Evolutionary conservation across 2,113 vertebrate species (phyloP).

Genomic region (Laticauda laticaudata): DNA sequence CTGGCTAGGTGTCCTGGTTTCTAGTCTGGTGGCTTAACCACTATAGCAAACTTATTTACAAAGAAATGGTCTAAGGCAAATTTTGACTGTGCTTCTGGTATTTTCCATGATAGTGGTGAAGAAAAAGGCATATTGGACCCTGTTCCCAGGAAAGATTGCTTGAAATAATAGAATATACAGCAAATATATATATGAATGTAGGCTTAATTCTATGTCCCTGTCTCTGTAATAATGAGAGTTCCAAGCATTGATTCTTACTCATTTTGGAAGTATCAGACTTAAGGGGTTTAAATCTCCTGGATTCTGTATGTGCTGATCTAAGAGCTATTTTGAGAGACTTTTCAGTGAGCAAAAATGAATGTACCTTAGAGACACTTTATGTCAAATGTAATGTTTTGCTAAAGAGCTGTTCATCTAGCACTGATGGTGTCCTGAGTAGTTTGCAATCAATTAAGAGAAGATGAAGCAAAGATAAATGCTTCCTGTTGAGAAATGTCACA

Average conservation of each 20-base stretch:
- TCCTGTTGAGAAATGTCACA: constrained; percentile 63
- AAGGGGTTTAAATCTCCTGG: background rate
- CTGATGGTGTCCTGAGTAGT: constrained; percentile 54
- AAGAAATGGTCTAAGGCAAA: background rate
- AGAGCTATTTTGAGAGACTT: constrained; percentile 39
- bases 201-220: background rate
- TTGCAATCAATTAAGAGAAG: constrained; percentile 63
- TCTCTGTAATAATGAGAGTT: constrained; percentile 4
- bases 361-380: constrained; percentile 45
- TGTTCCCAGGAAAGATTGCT: background rate
- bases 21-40: background rate
- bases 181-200: background rate
- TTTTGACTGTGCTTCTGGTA: background rate
- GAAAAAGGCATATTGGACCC: background rate
- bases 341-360: constrained; percentile 27
- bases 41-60: background rate
- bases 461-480: constrained; percentile 56
- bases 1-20: background rate
- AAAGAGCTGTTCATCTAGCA: constrained; percentile 49
- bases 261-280: background rate
- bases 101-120: background rate
- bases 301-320: constrained; percentile 6
- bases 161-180: background rate
- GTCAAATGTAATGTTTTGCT: constrained; percentile 46
- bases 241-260: constrained; percentile 15